Evolutionary conservation across 2,113 vertebrate species (phyloP), one percentile per base, ranked within the genome.

Genomic region (Hyperoodon ampullatus): DNA sequence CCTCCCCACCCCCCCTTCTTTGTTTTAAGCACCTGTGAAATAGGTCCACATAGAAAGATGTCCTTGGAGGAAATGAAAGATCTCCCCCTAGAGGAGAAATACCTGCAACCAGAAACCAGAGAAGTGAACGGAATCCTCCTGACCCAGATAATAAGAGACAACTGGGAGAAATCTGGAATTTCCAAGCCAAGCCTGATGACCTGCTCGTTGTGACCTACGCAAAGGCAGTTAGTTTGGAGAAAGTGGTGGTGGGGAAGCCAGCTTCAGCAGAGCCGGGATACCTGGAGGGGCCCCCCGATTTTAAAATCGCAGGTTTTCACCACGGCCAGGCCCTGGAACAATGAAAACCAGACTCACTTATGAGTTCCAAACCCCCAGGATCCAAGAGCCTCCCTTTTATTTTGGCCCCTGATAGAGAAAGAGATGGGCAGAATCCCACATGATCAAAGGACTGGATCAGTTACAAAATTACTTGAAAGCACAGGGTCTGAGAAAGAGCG

Each of bases 101-200:
- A 71, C 0, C 0, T 0, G 7, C 53, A 9, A 50, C 88, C 85
- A 18, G 96, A 97, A 83, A 4, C 92, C 26, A 2, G 0, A 47
- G 98, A 99, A 82, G 0, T 98, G 19, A 82, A 97, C 11, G 98
- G 98, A n/a, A 0, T 98, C 84, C 84, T 47, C 3, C 0, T 99
- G 39, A 19, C 30, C 93, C 72, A 96, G 95, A 0, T 33, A 16
- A 94, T 42, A 0, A 55, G 9, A n/a, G 95, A 71, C 16, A 70
- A 1, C 0, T 98, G 98, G 98, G 96, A 98, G 63, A 94, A 96
- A 88, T 98, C 61, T 87, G 97, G 97, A 98, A 98, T 30, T 98
- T 99, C 90, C 98, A 98, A 98, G 98, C 98, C 89, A 98, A 92
- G 75, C 97, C 98, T 24, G 98, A 99, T 0, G 98, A 99, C 89